These are phyloP conservation scores for Acronicta alni DNA, from an alignment of 2,888 invertebrate genomes.

Conservation along the genomic window DNA sequence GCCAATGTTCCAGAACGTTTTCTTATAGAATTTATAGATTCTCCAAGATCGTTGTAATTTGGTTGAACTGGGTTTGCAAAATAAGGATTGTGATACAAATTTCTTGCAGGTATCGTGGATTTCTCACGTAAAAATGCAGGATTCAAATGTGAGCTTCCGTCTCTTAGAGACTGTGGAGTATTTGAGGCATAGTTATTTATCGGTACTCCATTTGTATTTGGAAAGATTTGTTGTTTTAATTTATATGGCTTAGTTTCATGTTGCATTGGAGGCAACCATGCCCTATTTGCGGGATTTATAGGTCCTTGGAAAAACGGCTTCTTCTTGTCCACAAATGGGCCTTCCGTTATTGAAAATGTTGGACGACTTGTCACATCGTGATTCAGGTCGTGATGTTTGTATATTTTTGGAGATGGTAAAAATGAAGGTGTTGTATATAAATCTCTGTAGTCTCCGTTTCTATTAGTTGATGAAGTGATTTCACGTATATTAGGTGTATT, in stretches of 20 bases:
- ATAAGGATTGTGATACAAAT: background rate
- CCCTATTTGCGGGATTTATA: slow-evolving; percentile 6
- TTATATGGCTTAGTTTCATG: background rate
- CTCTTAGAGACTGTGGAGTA: slow-evolving; percentile 4
- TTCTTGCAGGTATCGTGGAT: background rate
- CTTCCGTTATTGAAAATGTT: slow-evolving; percentile 2
- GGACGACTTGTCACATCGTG: background rate
- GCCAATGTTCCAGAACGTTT: background rate
- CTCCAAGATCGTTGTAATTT: background rate
- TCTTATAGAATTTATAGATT: background rate
- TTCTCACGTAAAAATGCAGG: background rate
- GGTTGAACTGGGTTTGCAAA: background rate
- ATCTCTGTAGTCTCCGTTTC: background rate
- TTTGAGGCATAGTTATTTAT: slow-evolving; percentile 1
- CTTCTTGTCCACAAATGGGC: background rate
- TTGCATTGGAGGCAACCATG: slow-evolving; percentile 6
- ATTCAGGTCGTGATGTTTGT: background rate
- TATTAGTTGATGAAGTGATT: background rate
- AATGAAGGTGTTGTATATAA: background rate
- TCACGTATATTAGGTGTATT: background rate
- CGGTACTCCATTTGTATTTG: background rate
- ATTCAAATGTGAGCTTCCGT: background rate
- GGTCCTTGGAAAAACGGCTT: background rate
- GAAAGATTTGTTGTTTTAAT: slow-evolving; percentile 1
- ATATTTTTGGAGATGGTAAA: background rate